A percentile compares a stretch with the other conserved stretches of the same genome.
Conservation (phyloP, 2,888 invertebrate species). For the Leptopilina syphax region DNA sequence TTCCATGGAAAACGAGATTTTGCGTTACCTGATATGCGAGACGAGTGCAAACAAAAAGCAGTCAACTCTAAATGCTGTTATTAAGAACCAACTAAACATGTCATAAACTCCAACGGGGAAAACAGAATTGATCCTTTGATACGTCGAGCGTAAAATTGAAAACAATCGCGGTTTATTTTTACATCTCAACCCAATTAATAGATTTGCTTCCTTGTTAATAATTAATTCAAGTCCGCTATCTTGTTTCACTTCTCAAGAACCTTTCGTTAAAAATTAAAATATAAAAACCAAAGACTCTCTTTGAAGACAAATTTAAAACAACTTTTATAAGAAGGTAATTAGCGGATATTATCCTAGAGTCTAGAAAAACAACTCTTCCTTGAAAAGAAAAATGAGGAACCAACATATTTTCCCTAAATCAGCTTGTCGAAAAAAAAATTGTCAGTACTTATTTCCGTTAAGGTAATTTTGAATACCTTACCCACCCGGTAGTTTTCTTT, state of each 20-base stretch:
- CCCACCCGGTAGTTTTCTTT: background rate
- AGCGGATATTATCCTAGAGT: background rate
- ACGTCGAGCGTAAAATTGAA: background rate
- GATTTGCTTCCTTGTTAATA: too few species aligned
- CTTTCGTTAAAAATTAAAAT: too few species aligned
- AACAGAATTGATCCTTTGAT: background rate
- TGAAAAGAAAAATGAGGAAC: background rate
- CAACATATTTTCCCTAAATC: background rate
- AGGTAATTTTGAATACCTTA: constrained; percentile 7
- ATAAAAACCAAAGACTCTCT: background rate
- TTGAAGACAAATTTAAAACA: background rate
- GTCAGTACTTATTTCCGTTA: constrained; percentile 2
- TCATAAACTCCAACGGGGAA: background rate
- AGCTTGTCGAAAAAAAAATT: background rate
- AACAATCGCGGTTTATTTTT: too few species aligned
- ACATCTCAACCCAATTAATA: too few species aligned
- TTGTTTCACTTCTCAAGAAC: too few species aligned
- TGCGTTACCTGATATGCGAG: constrained; percentile 32
- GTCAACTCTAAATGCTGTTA: constrained; percentile 32
- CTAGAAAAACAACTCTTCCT: constrained; percentile 1
- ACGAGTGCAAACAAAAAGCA: constrained; percentile 30
- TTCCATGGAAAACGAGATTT: constrained; percentile 29
- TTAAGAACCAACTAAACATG: constrained; percentile 7
- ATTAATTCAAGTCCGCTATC: too few species aligned
- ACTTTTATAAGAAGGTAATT: background rate